A percentile compares a stretch with the other conserved stretches of the same genome.
Evolutionary conservation across 2,797 vertebrate species (phyloP).

Genomic region (Cercopithecus hamlyni): DNA sequence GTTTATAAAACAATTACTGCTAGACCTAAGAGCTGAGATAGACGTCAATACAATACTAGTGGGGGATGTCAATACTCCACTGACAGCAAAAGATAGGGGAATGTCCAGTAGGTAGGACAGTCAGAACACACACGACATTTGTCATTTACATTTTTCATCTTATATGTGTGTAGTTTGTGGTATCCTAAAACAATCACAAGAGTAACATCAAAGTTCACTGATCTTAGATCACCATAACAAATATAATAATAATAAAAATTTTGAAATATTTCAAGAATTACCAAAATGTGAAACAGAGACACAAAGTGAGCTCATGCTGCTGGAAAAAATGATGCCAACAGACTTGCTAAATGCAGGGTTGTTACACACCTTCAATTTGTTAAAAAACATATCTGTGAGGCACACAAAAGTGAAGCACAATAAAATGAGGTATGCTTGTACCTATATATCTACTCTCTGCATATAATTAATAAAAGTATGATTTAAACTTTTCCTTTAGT

Average conservation of each 20-base stretch:
- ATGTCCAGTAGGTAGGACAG: neutral
- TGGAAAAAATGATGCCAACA: neutral
- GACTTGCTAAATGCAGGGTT: neutral
- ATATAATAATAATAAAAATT: neutral
- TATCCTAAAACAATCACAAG: neutral
- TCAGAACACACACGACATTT: neutral
- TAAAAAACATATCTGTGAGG: neutral
- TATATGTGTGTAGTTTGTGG: neutral
- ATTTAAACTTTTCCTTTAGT: neutral
- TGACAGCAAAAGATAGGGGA: neutral
- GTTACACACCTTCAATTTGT: neutral
- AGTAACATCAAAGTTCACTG: neutral
- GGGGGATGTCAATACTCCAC: neutral
- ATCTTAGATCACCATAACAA: neutral
- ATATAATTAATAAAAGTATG: neutral
- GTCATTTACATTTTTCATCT: neutral
- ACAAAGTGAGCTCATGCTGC: neutral
- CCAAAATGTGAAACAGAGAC: neutral
- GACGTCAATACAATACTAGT: neutral
- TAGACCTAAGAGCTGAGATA: neutral
- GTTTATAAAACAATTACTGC: neutral
- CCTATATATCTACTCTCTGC: too few species aligned
- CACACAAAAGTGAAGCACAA: neutral
- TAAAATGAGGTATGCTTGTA: neutral
- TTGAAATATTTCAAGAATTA: neutral